A percentile compares a stretch with the other conserved stretches of the same genome.
These are phyloP conservation scores for Mormyrus iriodes DNA, from an alignment of 2,113 vertebrate species.

Conservation along the genomic window DNA sequence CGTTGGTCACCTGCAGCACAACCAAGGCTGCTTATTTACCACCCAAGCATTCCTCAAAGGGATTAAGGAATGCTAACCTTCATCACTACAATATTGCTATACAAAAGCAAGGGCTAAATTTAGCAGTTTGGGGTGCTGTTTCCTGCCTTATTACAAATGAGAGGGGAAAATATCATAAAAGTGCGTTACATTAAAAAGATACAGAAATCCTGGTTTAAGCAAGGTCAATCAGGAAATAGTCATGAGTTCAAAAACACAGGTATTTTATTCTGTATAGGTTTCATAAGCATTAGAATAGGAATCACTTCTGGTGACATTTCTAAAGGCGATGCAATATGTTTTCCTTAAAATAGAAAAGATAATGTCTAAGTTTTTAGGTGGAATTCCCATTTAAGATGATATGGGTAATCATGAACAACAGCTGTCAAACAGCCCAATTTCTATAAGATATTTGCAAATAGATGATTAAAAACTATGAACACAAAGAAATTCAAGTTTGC, in stretches of 20 bases:
- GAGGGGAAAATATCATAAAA: background rate
- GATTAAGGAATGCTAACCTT: background rate
- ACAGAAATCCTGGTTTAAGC: background rate
- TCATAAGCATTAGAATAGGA: background rate
- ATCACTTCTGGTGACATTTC: background rate
- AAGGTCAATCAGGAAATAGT: background rate
- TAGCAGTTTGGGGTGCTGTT: background rate
- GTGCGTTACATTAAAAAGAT: background rate
- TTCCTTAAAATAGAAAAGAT: background rate
- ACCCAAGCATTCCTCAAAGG: slow-evolving; percentile 12
- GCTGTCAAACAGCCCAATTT: background rate
- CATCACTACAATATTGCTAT: background rate
- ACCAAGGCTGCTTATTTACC: slow-evolving; percentile 55
- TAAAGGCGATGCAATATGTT: background rate
- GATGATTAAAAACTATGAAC: background rate
- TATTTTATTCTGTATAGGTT: background rate
- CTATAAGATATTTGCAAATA: background rate
- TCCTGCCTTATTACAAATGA: background rate
- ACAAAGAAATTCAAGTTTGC: background rate
- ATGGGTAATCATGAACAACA: background rate
- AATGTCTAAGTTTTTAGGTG: background rate
- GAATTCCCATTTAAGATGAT: background rate
- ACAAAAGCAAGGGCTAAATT: background rate
- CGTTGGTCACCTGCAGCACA: slow-evolving; percentile 89
- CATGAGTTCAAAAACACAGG: background rate